Conservation (phyloP, 2,888 invertebrate genomes). For the Callyntrura guangdongensis region DNA sequence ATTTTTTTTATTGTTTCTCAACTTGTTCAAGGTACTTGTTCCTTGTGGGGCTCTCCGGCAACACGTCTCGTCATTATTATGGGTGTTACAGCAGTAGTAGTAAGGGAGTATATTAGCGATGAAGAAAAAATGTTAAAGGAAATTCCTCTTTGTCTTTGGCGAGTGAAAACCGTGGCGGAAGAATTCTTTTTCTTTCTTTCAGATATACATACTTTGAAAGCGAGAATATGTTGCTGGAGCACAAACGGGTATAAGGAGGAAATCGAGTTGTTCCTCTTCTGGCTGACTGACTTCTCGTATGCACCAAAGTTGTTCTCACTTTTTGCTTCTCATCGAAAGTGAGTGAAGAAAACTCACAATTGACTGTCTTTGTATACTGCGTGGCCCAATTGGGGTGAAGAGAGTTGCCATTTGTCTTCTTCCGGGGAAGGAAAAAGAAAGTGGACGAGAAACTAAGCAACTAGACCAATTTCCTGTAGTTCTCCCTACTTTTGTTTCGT, state of each 20-base stretch:
- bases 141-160: constrained; percentile 1
- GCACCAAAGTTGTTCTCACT: constrained; percentile 4
- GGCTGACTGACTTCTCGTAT: constrained; percentile 54
- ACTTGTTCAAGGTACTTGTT: constrained; percentile 38
- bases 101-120: neutral
- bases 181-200: constrained; percentile 19
- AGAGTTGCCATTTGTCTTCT: constrained; percentile 70
- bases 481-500: neutral
- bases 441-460: constrained; percentile 26
- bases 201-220: neutral
- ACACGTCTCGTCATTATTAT: neutral
- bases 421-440: constrained; percentile 20
- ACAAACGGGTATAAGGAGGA: neutral
- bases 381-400: constrained; percentile 75
- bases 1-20: constrained; percentile 59
- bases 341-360: constrained; percentile 54
- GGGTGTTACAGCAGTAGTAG: no score
- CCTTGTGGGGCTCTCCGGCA: neutral
- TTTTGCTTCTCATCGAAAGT: neutral
- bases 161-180: neutral
- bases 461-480: constrained; percentile 28
- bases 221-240: constrained; percentile 30
- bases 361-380: constrained; percentile 56
- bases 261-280: constrained; percentile 47
- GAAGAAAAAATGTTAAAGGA: constrained; percentile 14